phyloP scores from a whole-genome alignment of 1,140 invertebrate genomes.

The Bombus superbus region DNA sequence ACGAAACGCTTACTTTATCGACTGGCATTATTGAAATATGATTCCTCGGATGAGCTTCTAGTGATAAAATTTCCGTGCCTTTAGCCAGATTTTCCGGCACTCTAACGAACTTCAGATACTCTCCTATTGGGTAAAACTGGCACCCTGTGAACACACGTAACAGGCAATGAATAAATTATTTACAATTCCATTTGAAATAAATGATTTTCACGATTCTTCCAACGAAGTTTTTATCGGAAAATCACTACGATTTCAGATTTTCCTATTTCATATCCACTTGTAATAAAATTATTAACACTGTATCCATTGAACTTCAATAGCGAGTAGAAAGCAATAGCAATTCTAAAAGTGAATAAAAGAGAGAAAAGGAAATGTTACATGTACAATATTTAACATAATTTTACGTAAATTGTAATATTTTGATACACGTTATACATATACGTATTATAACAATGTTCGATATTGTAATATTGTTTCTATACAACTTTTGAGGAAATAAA shows the following conservation, averaged over 20 bases:
- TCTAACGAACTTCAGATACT: conserved; percentile 90
- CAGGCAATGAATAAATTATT: not conserved
- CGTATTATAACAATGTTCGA: not conserved
- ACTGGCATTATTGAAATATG: conserved; percentile 88
- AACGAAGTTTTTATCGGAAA: not conserved
- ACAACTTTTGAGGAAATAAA: no score
- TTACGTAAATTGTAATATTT: not conserved
- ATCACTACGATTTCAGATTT: not conserved
- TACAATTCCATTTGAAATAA: not conserved
- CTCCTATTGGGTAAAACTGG: conserved; percentile 90
- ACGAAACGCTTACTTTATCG: conserved; percentile 84
- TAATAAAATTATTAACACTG: not conserved
- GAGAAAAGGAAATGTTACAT: not conserved
- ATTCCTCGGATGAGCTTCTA: conserved; percentile 89
- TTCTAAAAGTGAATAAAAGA: not conserved
- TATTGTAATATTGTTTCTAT: no score
- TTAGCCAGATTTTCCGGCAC: conserved; percentile 88
- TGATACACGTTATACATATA: not conserved
- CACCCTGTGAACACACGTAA: conserved; percentile 85
- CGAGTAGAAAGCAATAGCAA: not conserved
- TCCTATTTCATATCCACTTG: not conserved
- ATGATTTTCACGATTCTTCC: not conserved
- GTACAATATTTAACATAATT: no score
- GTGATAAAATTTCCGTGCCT: conserved; percentile 87
- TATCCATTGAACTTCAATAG: not conserved